Evolutionary conservation across 2,797 vertebrate genomes (phyloP).

Genomic region (Pseudochirops cupreus): DNA sequence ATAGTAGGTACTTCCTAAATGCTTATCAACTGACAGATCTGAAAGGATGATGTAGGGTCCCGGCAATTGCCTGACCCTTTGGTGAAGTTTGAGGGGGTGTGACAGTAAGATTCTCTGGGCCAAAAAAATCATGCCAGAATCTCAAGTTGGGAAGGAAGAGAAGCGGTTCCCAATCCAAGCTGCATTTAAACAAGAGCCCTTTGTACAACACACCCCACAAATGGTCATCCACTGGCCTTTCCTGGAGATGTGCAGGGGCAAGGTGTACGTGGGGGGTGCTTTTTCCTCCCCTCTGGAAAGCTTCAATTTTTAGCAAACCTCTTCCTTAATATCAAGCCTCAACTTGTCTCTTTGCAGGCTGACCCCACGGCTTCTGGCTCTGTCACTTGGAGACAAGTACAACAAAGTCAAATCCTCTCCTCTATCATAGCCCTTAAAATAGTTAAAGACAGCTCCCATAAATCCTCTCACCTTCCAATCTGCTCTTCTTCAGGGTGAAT

Average conservation of each 20-base stretch:
- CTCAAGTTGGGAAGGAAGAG: not conserved
- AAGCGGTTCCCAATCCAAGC: not conserved
- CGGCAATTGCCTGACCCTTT: not conserved
- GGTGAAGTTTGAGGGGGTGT: not conserved
- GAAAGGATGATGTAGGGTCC: not conserved
- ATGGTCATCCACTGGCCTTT: not conserved
- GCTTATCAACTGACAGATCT: not conserved
- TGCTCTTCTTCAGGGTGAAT: not conserved
- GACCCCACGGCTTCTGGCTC: too few species aligned
- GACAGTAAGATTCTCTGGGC: not conserved
- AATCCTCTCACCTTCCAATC: not conserved
- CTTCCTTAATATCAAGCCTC: not conserved
- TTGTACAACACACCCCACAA: not conserved
- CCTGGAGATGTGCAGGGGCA: not conserved
- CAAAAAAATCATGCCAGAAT: not conserved
- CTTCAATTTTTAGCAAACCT: not conserved
- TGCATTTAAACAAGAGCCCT: not conserved
- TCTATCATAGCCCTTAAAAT: too few species aligned
- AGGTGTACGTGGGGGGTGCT: not conserved
- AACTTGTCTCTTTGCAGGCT: not conserved
- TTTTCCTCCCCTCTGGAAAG: not conserved
- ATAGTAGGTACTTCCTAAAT: constrained; percentile 17
- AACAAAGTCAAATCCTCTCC: too few species aligned
- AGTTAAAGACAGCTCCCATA: too few species aligned
- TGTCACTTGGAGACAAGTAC: too few species aligned